These are phyloP conservation scores for Typhlichthys eigenmanni DNA, from an alignment of 2,797 vertebrate species.

Conservation along the genomic window DNA sequence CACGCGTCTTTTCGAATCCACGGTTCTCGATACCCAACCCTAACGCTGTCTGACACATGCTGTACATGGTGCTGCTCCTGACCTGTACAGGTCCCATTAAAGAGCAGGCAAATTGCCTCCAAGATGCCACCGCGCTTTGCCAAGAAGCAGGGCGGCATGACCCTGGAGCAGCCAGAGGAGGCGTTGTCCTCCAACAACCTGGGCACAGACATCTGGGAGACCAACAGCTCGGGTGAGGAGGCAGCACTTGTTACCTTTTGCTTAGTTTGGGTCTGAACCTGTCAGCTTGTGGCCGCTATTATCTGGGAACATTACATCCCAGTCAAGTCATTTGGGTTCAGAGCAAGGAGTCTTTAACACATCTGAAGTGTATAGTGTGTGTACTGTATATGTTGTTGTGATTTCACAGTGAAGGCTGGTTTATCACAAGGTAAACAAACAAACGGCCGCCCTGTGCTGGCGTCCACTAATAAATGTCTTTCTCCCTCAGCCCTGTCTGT, in stretches of 20 bases:
- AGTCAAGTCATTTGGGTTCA: no score
- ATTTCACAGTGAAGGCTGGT: no score
- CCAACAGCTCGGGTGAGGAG: slow-evolving; percentile 85
- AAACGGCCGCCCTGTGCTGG: neutral
- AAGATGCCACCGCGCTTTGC: slow-evolving; percentile 97
- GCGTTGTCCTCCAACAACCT: slow-evolving; percentile 85
- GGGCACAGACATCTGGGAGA: slow-evolving; percentile 98
- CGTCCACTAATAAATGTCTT: neutral
- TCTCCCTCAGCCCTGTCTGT: slow-evolving; percentile 83
- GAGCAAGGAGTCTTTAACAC: no score
- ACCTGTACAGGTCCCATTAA: slow-evolving; percentile 80
- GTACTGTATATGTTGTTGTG: no score
- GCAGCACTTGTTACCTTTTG: no score
- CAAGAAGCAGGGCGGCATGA: slow-evolving; percentile 91
- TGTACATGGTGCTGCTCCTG: neutral
- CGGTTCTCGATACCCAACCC: no score
- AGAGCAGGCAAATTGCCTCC: slow-evolving; percentile 86
- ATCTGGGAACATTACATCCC: no score
- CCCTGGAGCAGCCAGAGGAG: slow-evolving; percentile 88
- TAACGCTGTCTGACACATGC: neutral
- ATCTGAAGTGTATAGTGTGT: no score
- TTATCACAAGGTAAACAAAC: no score
- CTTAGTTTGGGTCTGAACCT: no score
- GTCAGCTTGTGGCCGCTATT: no score
- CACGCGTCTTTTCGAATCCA: no score